A percentile compares a stretch with the other conserved stretches of the same genome.
Conservation (phyloP, 2,888 invertebrate species). For the Andrena minutula region DNA sequence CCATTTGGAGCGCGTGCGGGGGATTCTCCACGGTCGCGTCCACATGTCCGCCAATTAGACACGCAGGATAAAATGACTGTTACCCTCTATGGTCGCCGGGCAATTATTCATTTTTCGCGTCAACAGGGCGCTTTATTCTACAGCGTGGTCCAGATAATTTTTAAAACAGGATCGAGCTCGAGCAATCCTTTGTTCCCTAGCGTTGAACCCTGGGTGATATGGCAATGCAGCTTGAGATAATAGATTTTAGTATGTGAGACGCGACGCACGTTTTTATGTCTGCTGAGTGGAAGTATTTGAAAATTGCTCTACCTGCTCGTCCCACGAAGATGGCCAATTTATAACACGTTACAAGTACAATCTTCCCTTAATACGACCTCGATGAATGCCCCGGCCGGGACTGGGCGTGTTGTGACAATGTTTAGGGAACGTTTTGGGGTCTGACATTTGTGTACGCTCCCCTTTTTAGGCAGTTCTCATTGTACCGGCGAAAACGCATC, state of each 20-base stretch:
- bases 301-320: conserved; percentile 71
- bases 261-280: neutral
- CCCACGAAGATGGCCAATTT: conserved; percentile 73
- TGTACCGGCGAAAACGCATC: conserved; percentile 65
- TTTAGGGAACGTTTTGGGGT: conserved; percentile 80
- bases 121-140: conserved; percentile 33
- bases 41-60: conserved; percentile 75
- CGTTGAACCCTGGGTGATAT: neutral
- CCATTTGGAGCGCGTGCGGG: conserved; percentile 72
- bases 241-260: neutral
- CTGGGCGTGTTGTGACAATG: conserved; percentile 82
- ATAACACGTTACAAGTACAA: conserved; percentile 79
- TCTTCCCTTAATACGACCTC: conserved; percentile 67
- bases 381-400: conserved; percentile 68
- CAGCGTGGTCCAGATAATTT: conserved; percentile 25
- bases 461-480: conserved; percentile 64
- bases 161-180: conserved; percentile 13
- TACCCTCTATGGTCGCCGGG: conserved; percentile 47
- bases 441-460: conserved; percentile 69
- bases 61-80: conserved; percentile 67
- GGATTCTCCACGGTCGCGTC: conserved; percentile 78
- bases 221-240: neutral
- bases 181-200: neutral
- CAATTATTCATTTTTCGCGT: conserved; percentile 59
- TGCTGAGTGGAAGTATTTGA: neutral